A percentile compares a stretch with the other conserved stretches of the same genome.
Conservation (phyloP, 2,797 vertebrate species). For the Periparus ater region DNA sequence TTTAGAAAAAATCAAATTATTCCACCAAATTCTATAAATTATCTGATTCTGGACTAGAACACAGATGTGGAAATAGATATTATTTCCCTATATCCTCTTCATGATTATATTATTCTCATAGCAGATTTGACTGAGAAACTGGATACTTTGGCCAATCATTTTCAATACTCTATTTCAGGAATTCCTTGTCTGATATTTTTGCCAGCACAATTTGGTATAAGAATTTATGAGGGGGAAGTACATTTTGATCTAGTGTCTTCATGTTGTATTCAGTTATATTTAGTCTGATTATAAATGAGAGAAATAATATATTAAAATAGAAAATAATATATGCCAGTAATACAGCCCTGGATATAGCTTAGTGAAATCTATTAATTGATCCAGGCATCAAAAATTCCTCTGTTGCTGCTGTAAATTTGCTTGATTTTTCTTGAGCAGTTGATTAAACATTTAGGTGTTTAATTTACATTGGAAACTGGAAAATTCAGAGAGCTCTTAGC, state of each 20-base stretch:
- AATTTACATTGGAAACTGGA: background rate
- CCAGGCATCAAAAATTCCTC: background rate
- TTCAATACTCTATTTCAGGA: background rate
- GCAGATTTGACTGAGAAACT: background rate
- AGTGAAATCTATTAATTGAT: background rate
- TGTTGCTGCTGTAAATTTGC: background rate
- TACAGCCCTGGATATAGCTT: background rate
- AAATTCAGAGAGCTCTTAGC: background rate
- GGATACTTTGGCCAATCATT: background rate
- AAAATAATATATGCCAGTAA: background rate
- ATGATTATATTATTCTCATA: background rate
- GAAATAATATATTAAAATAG: background rate
- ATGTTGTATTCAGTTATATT: slow-evolving; percentile 6
- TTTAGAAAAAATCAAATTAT: background rate
- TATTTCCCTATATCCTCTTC: background rate
- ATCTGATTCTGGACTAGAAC: background rate
- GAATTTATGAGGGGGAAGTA: background rate
- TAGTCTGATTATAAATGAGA: background rate
- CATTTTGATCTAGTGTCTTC: background rate
- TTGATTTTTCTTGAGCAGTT: background rate
- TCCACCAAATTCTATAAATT: background rate
- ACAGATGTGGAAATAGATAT: background rate
- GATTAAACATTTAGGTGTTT: background rate
- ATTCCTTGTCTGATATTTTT: background rate
- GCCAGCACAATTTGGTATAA: background rate